Conservation (phyloP, 2,797 vertebrate species). For the Prionace glauca region DNA sequence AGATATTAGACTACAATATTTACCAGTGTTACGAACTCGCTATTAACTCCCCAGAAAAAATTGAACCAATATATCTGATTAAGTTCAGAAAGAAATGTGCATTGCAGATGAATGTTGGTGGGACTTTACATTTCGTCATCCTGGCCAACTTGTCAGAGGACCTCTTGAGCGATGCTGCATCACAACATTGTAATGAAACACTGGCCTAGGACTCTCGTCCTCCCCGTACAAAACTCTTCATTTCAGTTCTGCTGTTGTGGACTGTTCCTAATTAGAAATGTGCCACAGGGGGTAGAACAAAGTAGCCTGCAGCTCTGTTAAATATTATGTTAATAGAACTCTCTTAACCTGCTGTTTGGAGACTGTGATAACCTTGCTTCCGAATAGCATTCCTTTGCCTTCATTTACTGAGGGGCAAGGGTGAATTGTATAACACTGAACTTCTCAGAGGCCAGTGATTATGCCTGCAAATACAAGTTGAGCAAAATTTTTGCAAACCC, state of each 20-base stretch:
- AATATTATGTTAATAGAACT: background rate
- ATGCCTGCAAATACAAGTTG: background rate
- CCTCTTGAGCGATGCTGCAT: background rate
- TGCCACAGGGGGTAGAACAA: background rate
- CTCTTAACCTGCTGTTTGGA: background rate
- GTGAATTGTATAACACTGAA: background rate
- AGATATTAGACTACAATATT: background rate
- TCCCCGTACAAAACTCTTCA: background rate
- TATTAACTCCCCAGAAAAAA: background rate
- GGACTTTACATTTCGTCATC: background rate
- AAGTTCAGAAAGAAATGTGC: background rate
- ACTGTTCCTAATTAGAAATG: background rate
- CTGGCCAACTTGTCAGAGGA: background rate
- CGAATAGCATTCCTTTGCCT: background rate
- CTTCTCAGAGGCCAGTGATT: background rate
- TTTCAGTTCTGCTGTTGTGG: background rate
- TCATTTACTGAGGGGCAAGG: background rate
- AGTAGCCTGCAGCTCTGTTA: background rate
- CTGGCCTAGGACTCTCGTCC: background rate
- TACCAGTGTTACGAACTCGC: background rate
- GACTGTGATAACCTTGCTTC: background rate
- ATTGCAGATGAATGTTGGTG: background rate
- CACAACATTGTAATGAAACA: background rate
- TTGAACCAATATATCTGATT: background rate
- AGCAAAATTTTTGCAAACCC: background rate